Conservation (phyloP, 1,140 invertebrate genomes). For the Monomorium pharaonis region DNA sequence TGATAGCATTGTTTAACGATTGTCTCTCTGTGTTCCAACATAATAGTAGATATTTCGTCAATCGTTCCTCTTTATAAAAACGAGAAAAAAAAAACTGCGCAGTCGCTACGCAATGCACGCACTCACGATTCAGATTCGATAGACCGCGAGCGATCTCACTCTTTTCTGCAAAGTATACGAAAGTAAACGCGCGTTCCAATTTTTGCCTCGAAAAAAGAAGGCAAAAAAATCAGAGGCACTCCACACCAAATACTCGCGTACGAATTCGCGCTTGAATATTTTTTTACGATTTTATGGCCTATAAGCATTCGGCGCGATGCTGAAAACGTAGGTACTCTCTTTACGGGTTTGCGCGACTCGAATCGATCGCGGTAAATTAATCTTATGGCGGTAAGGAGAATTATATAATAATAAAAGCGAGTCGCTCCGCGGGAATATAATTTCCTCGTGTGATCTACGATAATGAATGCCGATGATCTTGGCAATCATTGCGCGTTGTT, state of each 20-base stretch:
- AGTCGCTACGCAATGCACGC: constrained; percentile 34
- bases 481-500: not conserved
- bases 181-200: constrained; percentile 53
- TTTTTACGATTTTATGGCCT: constrained; percentile 63
- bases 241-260: not conserved
- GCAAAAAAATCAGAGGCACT: constrained; percentile 21
- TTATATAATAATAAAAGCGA: constrained; percentile 35
- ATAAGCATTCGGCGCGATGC: constrained; percentile 37
- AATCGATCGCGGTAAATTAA: constrained; percentile 47
- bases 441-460: constrained; percentile 13
- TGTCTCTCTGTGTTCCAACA: constrained; percentile 71
- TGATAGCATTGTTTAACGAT: constrained; percentile 67
- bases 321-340: constrained; percentile 35
- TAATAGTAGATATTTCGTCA: constrained; percentile 64
- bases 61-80: constrained; percentile 68
- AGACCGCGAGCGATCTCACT: constrained; percentile 51
- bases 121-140: constrained; percentile 33
- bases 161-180: constrained; percentile 61
- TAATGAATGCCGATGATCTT: constrained; percentile 17
- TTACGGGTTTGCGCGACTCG: constrained; percentile 31
- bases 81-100: constrained; percentile 48
- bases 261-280: constrained; percentile 59
- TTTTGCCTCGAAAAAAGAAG: constrained; percentile 13
- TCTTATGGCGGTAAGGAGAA: constrained; percentile 38
- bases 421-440: constrained; percentile 41